phyloP scores from a whole-genome alignment of 35 echinoderm and acorn worm genomes.

The Acanthaster planci region DNA sequence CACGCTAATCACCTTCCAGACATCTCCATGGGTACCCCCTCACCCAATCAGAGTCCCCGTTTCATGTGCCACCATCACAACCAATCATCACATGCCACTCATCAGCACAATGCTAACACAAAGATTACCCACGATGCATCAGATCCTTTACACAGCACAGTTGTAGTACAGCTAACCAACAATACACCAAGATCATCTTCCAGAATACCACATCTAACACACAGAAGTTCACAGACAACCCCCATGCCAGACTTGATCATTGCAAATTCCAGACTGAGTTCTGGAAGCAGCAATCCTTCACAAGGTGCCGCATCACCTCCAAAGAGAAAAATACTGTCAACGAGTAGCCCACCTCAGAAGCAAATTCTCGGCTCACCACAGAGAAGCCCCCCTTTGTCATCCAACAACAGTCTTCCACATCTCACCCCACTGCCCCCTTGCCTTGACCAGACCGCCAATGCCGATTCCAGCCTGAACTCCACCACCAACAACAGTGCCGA shows the following conservation, averaged over 20 bases:
- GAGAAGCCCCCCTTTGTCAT: neutral
- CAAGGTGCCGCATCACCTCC: neutral
- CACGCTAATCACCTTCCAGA: constrained; percentile 12
- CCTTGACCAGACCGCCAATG: neutral
- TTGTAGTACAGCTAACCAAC: neutral
- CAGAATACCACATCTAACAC: neutral
- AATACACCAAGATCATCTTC: neutral
- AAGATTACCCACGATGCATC: neutral
- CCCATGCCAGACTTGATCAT: neutral
- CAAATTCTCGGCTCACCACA: neutral
- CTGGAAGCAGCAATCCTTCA: constrained; percentile 5
- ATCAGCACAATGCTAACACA: neutral
- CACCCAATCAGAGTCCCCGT: constrained; percentile 17
- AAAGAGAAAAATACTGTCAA: neutral
- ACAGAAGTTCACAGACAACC: neutral
- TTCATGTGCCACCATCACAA: neutral
- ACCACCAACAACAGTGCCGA: constrained; percentile 5
- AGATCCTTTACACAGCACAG: neutral
- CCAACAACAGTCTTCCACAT: neutral
- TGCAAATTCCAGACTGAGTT: neutral
- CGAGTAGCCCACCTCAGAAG: neutral
- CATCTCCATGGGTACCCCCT: constrained; percentile 22
- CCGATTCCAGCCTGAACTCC: neutral
- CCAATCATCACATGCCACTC: neutral
- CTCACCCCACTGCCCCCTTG: neutral